Base-by-base conservation (phyloP, 2,113 vertebrate species). In the Heptranchias perlo region DNA sequence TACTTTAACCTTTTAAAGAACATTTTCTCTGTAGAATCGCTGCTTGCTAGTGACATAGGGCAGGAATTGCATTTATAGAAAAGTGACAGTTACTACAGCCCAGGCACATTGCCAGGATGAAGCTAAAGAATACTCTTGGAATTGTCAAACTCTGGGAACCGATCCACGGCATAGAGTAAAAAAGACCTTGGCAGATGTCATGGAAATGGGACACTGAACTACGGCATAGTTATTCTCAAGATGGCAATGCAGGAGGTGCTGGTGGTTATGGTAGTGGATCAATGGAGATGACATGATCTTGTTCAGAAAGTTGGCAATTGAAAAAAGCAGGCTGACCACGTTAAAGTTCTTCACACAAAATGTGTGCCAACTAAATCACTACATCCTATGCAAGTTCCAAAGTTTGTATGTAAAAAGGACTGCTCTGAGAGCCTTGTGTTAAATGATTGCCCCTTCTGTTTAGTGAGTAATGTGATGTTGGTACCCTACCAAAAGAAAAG, bases 21-120 rank as follows among this genome's bases (percentile, higher is more conserved):
- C 64, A 49, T 44, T 49, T 49, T 69, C 39, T 54, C 25, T 67
- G 11, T 69, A 67, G 93, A 67, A 95, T 69, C 1, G 21, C 11
- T 49, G 93, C 25, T 95, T 95, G 64, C 31, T 31, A 28, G 23
- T 69, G 93, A 65, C 28, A 31, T 13, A 11, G 13, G 25, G 23
- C 7, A 28, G 64, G 64, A 95, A 67, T 49, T 95, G 62, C 39
- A 69, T 94, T 31, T 95, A 44, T 69, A 49, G 10, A 95, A 49
- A 95, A 69, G 23, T 95, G 93, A 95, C 93, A 95, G 93, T 44
- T 47, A 13, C 64, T 47, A 13, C 25, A 95, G 64, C 93, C 31
- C 44, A 95, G 23, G 64, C 39, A 95, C n/a, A 52, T 69, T 95
- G 61, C 62, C 92, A 64, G 39, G 16, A 54, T 54, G 61, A 65